These are phyloP conservation scores for Stichodactyla mertensii DNA, from an alignment of 64 coral and sea anemone species.

Conservation along the genomic window DNA sequence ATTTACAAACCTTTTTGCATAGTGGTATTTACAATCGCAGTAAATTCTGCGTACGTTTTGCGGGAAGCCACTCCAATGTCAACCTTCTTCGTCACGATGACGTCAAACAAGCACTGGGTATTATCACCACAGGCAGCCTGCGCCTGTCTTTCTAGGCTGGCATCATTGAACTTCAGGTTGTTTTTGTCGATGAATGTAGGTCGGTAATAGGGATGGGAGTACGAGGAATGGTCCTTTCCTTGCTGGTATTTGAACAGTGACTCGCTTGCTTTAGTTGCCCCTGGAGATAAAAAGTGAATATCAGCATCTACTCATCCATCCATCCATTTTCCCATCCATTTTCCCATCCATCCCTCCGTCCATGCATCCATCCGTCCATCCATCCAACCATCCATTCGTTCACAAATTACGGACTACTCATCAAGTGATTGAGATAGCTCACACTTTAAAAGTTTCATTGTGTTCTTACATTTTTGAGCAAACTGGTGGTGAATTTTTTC, in stretches of 20 bases:
- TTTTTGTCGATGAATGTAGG: constrained; percentile 50
- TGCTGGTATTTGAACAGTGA: constrained; percentile 67
- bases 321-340: no score
- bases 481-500: constrained; percentile 56
- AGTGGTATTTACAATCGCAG: not conserved
- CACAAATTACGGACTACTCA: no score
- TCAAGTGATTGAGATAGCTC: no score
- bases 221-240: constrained; percentile 35
- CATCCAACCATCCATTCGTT: no score
- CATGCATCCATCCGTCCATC: no score
- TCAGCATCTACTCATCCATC: no score
- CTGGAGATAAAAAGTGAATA: constrained; percentile 20
- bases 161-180: constrained; percentile 31
- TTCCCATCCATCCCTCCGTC: no score
- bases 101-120: constrained; percentile 64
- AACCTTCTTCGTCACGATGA: constrained; percentile 49
- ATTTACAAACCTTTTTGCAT: not conserved
- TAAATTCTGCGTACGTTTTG: constrained; percentile 18
- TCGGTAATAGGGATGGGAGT: constrained; percentile 24
- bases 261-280: constrained; percentile 31
- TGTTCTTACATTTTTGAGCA: constrained; percentile 57
- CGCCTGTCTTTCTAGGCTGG: constrained; percentile 31
- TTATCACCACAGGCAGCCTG: constrained; percentile 48
- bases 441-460: no score
- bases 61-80: constrained; percentile 53